These are phyloP conservation scores for Ceratosolen fusciceps DNA, from an alignment of 1,140 invertebrate genomes.

Conservation along the genomic window DNA sequence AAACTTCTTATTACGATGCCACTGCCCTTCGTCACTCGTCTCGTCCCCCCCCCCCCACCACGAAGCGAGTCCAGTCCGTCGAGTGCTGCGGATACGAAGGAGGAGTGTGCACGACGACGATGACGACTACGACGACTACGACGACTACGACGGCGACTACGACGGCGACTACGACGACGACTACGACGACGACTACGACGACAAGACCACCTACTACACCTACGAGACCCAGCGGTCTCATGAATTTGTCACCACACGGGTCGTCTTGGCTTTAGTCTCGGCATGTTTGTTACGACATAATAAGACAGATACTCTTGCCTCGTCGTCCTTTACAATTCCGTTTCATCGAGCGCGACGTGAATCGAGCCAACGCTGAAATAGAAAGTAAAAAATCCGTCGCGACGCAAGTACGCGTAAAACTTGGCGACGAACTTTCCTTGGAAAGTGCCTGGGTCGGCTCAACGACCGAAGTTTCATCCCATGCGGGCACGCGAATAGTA, in stretches of 20 bases:
- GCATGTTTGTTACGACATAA: background rate
- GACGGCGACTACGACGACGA: no score
- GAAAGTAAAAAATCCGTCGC: no score
- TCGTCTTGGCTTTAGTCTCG: background rate
- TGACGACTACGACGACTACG: no score
- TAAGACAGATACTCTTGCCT: background rate
- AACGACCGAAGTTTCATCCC: background rate
- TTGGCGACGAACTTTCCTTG: background rate
- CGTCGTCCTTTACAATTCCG: background rate
- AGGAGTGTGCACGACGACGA: no score
- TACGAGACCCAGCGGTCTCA: background rate
- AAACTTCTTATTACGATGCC: background rate
- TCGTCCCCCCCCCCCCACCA: no score
- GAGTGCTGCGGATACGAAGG: no score
- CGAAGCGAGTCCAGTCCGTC: no score
- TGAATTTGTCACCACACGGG: background rate
- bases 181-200: no score
- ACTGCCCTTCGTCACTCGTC: no score
- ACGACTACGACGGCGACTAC: no score
- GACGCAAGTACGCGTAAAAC: background rate
- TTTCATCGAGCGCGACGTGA: background rate
- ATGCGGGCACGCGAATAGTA: background rate
- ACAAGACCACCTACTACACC: background rate
- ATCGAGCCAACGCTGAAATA: background rate
- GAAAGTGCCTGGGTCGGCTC: background rate